These are phyloP conservation scores for Taurulus bubalis DNA, from an alignment of 2,113 vertebrate species.

Conservation along the genomic window DNA sequence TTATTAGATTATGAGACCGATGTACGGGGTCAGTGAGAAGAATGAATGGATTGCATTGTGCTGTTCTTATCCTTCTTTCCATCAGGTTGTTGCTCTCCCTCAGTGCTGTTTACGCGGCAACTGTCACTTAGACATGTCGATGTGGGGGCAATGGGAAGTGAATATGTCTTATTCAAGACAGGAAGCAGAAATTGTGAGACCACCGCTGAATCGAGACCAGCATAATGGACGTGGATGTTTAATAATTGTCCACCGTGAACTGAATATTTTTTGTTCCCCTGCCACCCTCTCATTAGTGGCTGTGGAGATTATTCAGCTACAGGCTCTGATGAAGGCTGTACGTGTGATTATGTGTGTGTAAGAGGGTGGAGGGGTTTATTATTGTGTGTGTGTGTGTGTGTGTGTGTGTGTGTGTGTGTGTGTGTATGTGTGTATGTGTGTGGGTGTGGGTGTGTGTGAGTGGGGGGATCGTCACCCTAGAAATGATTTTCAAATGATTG, in stretches of 20 bases:
- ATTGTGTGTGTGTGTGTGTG: no score
- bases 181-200: slow-evolving; percentile 58
- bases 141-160: slow-evolving; percentile 69
- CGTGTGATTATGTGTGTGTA: not conserved
- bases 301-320: slow-evolving; percentile 20
- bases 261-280: slow-evolving; percentile 31
- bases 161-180: slow-evolving; percentile 65
- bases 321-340: slow-evolving; percentile 7
- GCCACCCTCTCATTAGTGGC: slow-evolving; percentile 17
- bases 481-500: slow-evolving; percentile 32
- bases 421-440: not conserved
- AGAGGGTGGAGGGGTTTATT: no score
- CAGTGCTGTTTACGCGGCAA: slow-evolving; percentile 69
- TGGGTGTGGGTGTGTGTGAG: no score
- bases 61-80: slow-evolving; percentile 30
- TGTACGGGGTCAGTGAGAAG: not conserved
- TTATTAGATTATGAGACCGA: slow-evolving; percentile 4
- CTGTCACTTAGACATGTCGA: slow-evolving; percentile 65
- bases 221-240: slow-evolving; percentile 29
- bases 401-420: not conserved
- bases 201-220: slow-evolving; percentile 6
- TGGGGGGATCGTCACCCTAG: no score
- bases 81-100: slow-evolving; percentile 56
- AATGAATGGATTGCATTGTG: slow-evolving; percentile 36
- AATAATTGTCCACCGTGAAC: slow-evolving; percentile 33